Base-by-base conservation (phyloP, 2,888 invertebrate species). In the Cloeon dipterum region DNA sequence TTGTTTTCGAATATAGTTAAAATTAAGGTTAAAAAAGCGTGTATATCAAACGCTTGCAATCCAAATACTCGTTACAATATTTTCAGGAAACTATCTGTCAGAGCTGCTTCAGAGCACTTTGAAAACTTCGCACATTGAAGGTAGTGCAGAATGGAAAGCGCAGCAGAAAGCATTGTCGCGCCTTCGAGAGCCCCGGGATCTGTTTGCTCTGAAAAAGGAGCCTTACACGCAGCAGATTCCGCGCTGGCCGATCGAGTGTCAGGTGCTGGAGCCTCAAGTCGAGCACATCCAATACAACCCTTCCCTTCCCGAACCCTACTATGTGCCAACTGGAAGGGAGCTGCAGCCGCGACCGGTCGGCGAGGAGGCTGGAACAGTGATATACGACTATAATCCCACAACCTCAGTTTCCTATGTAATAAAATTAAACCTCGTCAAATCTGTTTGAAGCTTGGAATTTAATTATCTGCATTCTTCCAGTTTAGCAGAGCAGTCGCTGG, bases 221-320 rank as follows among this genome's bases (percentile, higher is more conserved):
- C 59, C 70, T 50, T 71, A 70, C 50, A 68, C 74, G 37, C 72
- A 74, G 48, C 82, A 82, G 61, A 74, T 77, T 47, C 71, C 82
- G 40, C 63, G 83, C 54, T 85, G 83, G 83, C 85, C 85, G 16
- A 73, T 79, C 32, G 85, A 85, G 62, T 85, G 85, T 58, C 82
- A 85, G 66, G 86, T 89, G 35, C 63, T 86, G 43, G 74, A 78
- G 46, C 79, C 82, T 50, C 68, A 74, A 50, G 67, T 89, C 45
- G 66, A 68, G 45, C 89, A 89, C 52, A 68, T 85, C 47, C 66
- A 67, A 26, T 72, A 74, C 59, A 62, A 63, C 43, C 77, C 83
- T 4, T 55, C 70, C 2, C 61, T 66, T 26, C 76, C 79, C 32
- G 89, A 91, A 52, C 71, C 75, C 1, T 86, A 85, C 55, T 88